Evolutionary conservation across 2,888 invertebrate species (phyloP).

Genomic region (Idaea straminata): DNA sequence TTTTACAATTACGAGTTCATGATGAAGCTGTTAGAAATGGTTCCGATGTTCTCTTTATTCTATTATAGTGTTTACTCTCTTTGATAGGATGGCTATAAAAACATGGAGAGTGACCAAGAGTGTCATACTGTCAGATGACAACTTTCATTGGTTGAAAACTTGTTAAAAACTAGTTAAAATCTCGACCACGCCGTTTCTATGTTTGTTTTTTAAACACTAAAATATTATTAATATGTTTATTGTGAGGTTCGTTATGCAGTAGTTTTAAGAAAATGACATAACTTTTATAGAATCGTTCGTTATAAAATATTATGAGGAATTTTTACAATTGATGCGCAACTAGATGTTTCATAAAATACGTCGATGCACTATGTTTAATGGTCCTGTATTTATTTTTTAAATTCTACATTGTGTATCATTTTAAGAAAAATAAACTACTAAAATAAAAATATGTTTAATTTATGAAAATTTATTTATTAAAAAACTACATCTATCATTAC

Average conservation of each 20-base stretch:
- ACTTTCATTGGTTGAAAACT: slow-evolving; percentile 13
- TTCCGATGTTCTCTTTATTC: not conserved
- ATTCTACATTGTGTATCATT: too few species aligned
- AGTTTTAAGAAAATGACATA: slow-evolving; percentile 6
- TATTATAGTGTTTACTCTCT: not conserved
- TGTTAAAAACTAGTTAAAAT: not conserved
- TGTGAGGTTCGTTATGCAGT: not conserved
- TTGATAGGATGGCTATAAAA: not conserved
- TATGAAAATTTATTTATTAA: too few species aligned
- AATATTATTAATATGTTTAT: not conserved
- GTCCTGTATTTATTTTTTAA: too few species aligned
- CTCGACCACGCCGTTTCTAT: slow-evolving; percentile 6
- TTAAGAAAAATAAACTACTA: too few species aligned
- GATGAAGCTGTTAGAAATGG: not conserved
- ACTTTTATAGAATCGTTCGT: not conserved
- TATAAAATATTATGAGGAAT: not conserved
- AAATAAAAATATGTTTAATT: too few species aligned
- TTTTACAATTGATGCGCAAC: not conserved
- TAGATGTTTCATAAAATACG: too few species aligned
- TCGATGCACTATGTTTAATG: too few species aligned
- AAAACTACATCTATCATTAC: too few species aligned
- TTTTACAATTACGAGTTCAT: not conserved
- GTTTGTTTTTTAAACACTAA: slow-evolving; percentile 17
- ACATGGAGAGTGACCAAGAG: not conserved
- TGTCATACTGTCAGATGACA: slow-evolving; percentile 14